These are phyloP conservation scores for Cosmia trapezina DNA, from an alignment of 2,888 invertebrate species.

Conservation along the genomic window DNA sequence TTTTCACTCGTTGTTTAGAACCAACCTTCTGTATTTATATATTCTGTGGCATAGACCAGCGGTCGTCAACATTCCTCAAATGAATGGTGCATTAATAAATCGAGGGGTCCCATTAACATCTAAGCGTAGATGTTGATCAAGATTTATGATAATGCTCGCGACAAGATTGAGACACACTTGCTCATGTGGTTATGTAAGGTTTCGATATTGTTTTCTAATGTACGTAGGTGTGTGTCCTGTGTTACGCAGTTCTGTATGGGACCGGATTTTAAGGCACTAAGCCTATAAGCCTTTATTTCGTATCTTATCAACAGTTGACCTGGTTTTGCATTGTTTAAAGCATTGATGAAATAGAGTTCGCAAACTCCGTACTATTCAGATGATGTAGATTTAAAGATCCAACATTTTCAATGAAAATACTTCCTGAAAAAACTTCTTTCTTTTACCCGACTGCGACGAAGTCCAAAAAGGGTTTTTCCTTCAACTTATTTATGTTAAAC, in stretches of 20 bases:
- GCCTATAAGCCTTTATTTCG: neutral
- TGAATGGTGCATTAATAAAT: conserved; percentile 85
- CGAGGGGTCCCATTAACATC: conserved; percentile 84
- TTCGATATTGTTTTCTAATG: conserved; percentile 61
- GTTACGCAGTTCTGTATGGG: conserved; percentile 27
- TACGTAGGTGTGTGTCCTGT: conserved; percentile 40
- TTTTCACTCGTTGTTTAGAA: neutral
- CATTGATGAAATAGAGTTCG: too few relatives aligned
- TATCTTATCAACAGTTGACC: neutral
- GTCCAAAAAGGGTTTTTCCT: neutral
- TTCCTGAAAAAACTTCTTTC: too few relatives aligned
- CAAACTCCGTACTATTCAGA: neutral
- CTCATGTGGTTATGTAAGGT: conserved; percentile 67
- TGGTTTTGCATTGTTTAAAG: neutral
- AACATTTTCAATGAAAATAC: too few relatives aligned
- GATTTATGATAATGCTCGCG: conserved; percentile 86
- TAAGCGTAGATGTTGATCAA: conserved; percentile 88
- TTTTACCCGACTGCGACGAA: too few relatives aligned
- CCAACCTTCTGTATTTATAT: neutral
- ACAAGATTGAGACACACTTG: conserved; percentile 84
- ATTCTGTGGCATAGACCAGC: conserved; percentile 27
- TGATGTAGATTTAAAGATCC: neutral
- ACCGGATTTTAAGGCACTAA: conserved; percentile 21
- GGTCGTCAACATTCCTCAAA: conserved; percentile 66
- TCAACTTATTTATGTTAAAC: neutral